These are phyloP conservation scores for Panthera tigris DNA, from an alignment of 2,113 vertebrate genomes.

Conservation along the genomic window DNA sequence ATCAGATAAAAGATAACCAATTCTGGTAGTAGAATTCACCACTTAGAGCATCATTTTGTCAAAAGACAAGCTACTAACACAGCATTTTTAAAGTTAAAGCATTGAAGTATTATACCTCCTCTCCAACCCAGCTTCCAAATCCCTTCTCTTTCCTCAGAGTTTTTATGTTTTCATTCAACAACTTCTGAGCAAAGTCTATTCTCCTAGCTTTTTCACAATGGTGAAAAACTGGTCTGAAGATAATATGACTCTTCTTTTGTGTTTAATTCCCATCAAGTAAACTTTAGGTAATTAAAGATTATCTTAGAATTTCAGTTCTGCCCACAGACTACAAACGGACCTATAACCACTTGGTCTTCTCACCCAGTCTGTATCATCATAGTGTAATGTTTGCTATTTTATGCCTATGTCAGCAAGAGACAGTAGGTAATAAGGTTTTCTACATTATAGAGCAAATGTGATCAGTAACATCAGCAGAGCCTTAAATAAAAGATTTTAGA, in stretches of 20 bases:
- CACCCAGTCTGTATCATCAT: not conserved
- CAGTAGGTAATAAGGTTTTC: not conserved
- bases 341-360: not conserved
- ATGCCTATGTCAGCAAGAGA: not conserved
- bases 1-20: not conserved
- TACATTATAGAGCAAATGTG: not conserved
- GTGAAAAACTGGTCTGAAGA: not conserved
- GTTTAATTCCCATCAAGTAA: not conserved
- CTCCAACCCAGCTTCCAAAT: not conserved
- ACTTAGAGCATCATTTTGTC: not conserved
- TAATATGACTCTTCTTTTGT: not conserved
- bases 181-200: conserved; percentile 13
- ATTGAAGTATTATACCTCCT: not conserved
- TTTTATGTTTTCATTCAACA: not conserved
- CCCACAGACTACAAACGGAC: not conserved
- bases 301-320: not conserved
- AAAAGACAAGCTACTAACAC: not conserved
- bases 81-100: not conserved
- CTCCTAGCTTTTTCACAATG: not conserved
- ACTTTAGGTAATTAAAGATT: not conserved
- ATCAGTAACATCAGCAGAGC: not conserved
- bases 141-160: not conserved
- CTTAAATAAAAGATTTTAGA: not conserved
- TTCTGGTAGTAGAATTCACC: not conserved
- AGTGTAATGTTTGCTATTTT: not conserved